Percentiles rank a stretch among this genome's conserved stretches.
phyloP scores from a whole-genome alignment of 2,888 invertebrate species.

The Melanostoma mellinum region DNA sequence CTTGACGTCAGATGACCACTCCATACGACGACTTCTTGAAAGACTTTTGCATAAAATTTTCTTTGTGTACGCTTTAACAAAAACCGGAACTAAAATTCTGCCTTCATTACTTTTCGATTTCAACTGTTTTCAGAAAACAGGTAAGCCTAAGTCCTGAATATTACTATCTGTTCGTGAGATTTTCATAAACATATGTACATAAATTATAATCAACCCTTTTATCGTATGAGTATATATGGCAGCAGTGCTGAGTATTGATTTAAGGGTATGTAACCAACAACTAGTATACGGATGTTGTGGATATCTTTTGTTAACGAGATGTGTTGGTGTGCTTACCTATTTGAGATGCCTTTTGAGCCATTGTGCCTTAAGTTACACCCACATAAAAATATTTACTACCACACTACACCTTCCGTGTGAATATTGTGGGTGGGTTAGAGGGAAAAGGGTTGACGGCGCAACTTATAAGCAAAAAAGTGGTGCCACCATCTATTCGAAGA shows the following conservation, averaged over 20 bases:
- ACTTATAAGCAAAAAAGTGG: background rate
- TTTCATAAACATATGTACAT: conserved; percentile 49
- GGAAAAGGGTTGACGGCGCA: conserved; percentile 2
- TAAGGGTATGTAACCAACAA: conserved; percentile 38
- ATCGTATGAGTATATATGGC: conserved; percentile 11
- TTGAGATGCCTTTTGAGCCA: conserved; percentile 44
- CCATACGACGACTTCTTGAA: conserved; percentile 1
- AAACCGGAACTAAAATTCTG: conserved; percentile 14
- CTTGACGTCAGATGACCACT: conserved; percentile 14
- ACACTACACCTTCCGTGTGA: conserved; percentile 16
- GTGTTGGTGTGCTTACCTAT: conserved; percentile 26
- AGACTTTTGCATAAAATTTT: conserved; percentile 33
- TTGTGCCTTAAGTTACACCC: conserved; percentile 28
- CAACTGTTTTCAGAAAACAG: conserved; percentile 19
- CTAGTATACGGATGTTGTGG: conserved; percentile 46
- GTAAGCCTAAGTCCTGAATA: conserved; percentile 16
- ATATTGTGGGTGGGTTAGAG: conserved; percentile 2
- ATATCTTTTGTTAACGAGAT: conserved; percentile 38
- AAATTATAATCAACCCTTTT: conserved; percentile 53
- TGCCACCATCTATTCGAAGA: background rate
- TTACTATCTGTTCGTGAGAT: conserved; percentile 24
- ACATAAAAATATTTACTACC: conserved; percentile 41
- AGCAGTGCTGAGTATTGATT: conserved; percentile 52
- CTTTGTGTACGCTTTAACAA: conserved; percentile 7
- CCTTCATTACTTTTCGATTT: conserved; percentile 46